Evolutionary conservation across 64 coral and sea anemone genomes (phyloP).

Genomic region (Montipora foliosa): DNA sequence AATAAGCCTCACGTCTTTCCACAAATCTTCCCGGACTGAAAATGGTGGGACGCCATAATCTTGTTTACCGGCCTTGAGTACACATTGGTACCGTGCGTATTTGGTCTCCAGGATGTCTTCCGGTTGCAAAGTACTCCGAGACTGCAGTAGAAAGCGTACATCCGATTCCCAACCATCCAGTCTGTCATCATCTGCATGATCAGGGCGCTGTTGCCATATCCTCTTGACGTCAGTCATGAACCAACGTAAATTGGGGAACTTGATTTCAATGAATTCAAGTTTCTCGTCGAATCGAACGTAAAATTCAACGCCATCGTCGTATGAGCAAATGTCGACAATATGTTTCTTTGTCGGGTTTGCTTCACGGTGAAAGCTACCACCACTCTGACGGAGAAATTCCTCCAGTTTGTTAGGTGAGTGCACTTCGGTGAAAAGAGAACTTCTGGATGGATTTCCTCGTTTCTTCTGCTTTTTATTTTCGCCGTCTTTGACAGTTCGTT

Average conservation of each 20-base stretch:
- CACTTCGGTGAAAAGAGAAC: conserved; percentile 81
- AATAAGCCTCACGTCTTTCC: conserved; percentile 83
- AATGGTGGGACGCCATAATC: conserved; percentile 18
- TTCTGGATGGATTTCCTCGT: conserved; percentile 79
- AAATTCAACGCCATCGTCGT: conserved; percentile 43
- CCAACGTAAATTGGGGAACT: conserved; percentile 86
- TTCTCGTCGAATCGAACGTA: conserved; percentile 69
- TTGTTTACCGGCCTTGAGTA: conserved; percentile 30
- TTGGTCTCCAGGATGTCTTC: conserved; percentile 66
- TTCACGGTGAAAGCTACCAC: not conserved
- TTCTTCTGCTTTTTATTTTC: conserved; percentile 60
- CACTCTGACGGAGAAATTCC: conserved; percentile 20
- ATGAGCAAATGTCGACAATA: conserved; percentile 22
- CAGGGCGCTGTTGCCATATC: conserved; percentile 33
- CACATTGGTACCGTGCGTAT: conserved; percentile 61
- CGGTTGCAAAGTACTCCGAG: conserved; percentile 53
- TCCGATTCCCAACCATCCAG: conserved; percentile 82
- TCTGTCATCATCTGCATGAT: not conserved
- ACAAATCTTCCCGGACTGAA: conserved; percentile 61
- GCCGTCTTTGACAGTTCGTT: not conserved
- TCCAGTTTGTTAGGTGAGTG: conserved; percentile 60
- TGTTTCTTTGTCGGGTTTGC: not conserved
- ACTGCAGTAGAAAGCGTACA: conserved; percentile 84
- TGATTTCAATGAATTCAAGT: conserved; percentile 67
- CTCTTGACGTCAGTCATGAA: conserved; percentile 82